phyloP scores from a whole-genome alignment of 2,888 invertebrate species.

The Dynastes grantii region DNA sequence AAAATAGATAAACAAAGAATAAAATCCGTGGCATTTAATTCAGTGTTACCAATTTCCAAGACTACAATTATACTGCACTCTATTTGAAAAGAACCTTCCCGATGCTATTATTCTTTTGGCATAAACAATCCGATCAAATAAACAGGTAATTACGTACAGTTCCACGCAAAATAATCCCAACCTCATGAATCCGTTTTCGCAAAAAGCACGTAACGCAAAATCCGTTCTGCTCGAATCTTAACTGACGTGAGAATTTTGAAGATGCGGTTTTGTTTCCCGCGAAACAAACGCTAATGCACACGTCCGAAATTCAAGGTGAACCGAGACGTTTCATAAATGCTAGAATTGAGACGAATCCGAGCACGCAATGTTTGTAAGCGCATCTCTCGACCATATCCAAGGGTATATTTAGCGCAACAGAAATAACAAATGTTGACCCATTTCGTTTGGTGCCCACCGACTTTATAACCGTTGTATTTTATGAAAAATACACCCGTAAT shows the following conservation, averaged over 20 bases:
- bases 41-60: no score
- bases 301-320: constrained; percentile 40
- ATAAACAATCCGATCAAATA: background rate
- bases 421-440: constrained; percentile 65
- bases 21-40: no score
- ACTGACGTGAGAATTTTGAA: background rate
- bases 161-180: background rate
- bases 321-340: constrained; percentile 23
- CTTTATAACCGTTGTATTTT: constrained; percentile 9
- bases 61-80: no score
- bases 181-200: no score
- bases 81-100: no score
- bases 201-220: no score
- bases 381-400: constrained; percentile 39
- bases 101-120: background rate
- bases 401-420: constrained; percentile 54
- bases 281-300: constrained; percentile 1
- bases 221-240: background rate
- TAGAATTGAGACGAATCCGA: constrained; percentile 27
- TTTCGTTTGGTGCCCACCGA: constrained; percentile 55
- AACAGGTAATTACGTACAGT: background rate
- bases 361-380: constrained; percentile 36
- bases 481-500: background rate
- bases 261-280: background rate
- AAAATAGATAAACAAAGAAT: no score